A percentile compares a stretch with the other conserved stretches of the same genome.
Conservation (phyloP, 2,888 invertebrate species). For the Scaptomyza parva region DNA sequence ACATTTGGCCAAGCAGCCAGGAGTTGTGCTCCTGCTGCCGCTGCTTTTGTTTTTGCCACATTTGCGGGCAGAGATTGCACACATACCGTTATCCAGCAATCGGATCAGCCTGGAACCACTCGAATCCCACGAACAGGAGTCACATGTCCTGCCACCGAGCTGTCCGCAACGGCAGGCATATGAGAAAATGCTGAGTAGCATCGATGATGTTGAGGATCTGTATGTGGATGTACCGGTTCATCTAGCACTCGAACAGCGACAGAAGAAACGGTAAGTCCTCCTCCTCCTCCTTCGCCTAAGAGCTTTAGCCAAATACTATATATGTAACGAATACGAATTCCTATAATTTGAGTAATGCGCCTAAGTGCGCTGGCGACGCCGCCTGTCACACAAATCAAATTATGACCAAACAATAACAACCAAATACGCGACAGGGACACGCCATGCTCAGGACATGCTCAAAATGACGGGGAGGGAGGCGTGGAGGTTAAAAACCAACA, state of each 20-base stretch:
- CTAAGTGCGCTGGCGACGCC: conserved; percentile 72
- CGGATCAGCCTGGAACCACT: conserved; percentile 48
- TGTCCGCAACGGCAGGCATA: conserved; percentile 66
- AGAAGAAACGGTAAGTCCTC: conserved; percentile 82
- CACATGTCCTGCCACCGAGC: conserved; percentile 18
- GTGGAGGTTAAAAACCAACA: conserved; percentile 45
- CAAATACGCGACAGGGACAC: conserved; percentile 36
- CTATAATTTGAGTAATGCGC: conserved; percentile 57
- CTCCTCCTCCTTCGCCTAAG: not conserved
- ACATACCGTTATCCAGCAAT: conserved; percentile 50
- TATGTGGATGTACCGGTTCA: conserved; percentile 82
- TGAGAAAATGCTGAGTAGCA: conserved; percentile 75
- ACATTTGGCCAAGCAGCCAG: conserved; percentile 26
- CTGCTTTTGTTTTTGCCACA: conserved; percentile 28
- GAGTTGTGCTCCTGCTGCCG: conserved; percentile 31
- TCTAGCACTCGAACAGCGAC: conserved; percentile 81
- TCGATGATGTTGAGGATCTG: conserved; percentile 83
- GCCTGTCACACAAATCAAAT: conserved; percentile 76
- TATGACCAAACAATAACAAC: conserved; percentile 64
- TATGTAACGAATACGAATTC: not conserved
- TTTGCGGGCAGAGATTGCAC: conserved; percentile 62
- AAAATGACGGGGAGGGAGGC: not conserved
- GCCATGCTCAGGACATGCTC: conserved; percentile 21
- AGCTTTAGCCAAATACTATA: not conserved
- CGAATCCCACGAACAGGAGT: conserved; percentile 14